Conservation (phyloP, 2,888 invertebrate species). For the Drosophila pegasa region DNA sequence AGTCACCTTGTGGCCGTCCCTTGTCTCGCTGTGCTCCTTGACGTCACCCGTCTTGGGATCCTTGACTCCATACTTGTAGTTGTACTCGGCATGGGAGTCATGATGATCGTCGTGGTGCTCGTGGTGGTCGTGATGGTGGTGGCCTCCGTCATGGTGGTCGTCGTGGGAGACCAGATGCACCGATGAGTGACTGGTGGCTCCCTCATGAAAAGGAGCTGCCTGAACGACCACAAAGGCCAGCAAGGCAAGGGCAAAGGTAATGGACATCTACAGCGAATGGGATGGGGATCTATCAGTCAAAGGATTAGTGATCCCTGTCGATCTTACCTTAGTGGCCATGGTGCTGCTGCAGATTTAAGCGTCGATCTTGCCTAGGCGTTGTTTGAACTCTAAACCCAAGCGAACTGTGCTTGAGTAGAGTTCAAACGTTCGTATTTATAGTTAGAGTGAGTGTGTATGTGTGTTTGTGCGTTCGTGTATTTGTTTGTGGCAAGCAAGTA, state of each 20-base stretch:
- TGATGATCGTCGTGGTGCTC: slow-evolving; percentile 56
- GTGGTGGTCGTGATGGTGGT: slow-evolving; percentile 40
- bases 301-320: not conserved
- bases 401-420: slow-evolving; percentile 59
- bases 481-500: too few species aligned
- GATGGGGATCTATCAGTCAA: not conserved
- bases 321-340: slow-evolving; percentile 74
- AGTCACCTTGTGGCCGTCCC: slow-evolving; percentile 77
- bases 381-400: slow-evolving; percentile 56
- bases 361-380: slow-evolving; percentile 59
- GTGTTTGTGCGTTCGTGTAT: too few species aligned
- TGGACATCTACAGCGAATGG: slow-evolving; percentile 44
- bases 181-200: slow-evolving; percentile 75
- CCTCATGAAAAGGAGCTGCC: slow-evolving; percentile 61
- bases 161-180: slow-evolving; percentile 76
- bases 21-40: slow-evolving; percentile 70
- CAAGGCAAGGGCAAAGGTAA: slow-evolving; percentile 46
- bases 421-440: slow-evolving; percentile 59
- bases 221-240: slow-evolving; percentile 49
- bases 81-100: slow-evolving; percentile 73
- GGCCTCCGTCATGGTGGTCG: slow-evolving; percentile 48
- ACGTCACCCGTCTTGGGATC: slow-evolving; percentile 77
- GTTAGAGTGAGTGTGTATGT: too few species aligned
- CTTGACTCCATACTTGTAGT: slow-evolving; percentile 75
- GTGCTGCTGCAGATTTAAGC: slow-evolving; percentile 54